Conservation (phyloP, 2,888 invertebrate species). For the Priocnemis perturbator region DNA sequence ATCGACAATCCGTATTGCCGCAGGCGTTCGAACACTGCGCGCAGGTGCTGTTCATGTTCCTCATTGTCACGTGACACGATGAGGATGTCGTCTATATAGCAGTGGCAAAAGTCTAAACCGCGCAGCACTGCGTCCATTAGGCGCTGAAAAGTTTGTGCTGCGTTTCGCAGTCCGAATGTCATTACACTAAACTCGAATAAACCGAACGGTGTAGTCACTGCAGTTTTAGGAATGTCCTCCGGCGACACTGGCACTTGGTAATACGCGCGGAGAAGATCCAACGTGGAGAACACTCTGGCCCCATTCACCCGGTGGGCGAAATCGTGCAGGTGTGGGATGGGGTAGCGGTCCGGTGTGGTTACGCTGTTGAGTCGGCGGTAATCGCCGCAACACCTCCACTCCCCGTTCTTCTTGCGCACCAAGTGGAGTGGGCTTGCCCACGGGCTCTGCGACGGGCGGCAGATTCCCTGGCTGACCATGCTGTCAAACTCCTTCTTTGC, state of each 20-base stretch:
- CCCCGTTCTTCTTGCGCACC: conserved; percentile 22
- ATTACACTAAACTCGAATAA: too few species aligned
- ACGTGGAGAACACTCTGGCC: conserved; percentile 24
- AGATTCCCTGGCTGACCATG: background rate
- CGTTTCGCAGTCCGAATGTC: too few species aligned
- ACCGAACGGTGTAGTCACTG: too few species aligned
- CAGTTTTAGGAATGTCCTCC: background rate
- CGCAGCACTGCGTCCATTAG: background rate
- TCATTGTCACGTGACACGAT: background rate
- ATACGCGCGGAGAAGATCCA: conserved; percentile 25
- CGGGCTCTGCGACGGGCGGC: conserved; percentile 52
- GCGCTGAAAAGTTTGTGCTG: conserved; percentile 1
- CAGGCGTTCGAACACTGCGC: background rate
- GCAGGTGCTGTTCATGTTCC: background rate
- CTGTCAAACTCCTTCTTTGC: background rate
- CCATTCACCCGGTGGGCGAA: conserved; percentile 17
- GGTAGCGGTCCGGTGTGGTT: conserved; percentile 28
- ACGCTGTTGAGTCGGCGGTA: conserved; percentile 24
- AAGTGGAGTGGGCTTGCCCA: conserved; percentile 55
- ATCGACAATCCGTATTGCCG: background rate
- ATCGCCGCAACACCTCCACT: conserved; percentile 31
- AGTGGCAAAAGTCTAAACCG: background rate
- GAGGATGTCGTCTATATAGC: conserved; percentile 12
- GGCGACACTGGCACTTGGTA: background rate
- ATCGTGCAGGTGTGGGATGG: conserved; percentile 26